Percentiles rank a stretch among this genome's conserved stretches.
These are phyloP conservation scores for Python bivittatus DNA, from an alignment of 2,113 vertebrate species.

Conservation along the genomic window DNA sequence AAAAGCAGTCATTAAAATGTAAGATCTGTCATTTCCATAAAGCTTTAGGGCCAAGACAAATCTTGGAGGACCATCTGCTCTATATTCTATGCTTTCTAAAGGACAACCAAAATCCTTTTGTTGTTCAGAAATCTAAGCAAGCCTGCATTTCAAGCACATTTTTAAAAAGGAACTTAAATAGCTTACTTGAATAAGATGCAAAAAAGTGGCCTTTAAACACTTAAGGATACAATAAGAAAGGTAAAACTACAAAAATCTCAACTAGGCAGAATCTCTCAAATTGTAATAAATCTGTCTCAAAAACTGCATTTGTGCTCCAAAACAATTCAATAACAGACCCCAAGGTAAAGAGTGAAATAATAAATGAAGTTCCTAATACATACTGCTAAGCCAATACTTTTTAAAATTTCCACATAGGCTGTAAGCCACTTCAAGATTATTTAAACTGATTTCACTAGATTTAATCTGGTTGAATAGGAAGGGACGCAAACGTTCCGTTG, in stretches of 20 bases:
- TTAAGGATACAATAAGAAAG: neutral
- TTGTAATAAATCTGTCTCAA: neutral
- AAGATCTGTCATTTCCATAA: constrained; percentile 66
- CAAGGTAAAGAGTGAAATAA: neutral
- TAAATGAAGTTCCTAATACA: neutral
- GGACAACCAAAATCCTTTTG: constrained; percentile 28
- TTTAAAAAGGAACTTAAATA: constrained; percentile 16
- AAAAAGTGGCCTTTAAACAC: neutral
- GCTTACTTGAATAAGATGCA: neutral
- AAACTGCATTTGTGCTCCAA: neutral
- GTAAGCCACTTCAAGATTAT: neutral
- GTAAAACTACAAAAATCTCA: neutral
- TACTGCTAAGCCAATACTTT: neutral
- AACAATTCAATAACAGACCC: neutral
- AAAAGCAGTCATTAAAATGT: constrained; percentile 57
- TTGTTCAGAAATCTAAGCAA: constrained; percentile 9
- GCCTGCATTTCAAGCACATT: constrained; percentile 3
- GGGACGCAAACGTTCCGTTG: neutral
- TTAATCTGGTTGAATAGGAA: neutral
- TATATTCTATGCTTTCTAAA: constrained; percentile 53
- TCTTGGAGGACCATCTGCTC: constrained; percentile 75
- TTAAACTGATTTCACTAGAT: neutral
- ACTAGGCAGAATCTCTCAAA: neutral
- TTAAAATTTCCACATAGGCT: neutral
- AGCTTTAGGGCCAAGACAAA: constrained; percentile 65